phyloP scores from a whole-genome alignment of 2,888 invertebrate genomes.

The Esperia sulphurella region DNA sequence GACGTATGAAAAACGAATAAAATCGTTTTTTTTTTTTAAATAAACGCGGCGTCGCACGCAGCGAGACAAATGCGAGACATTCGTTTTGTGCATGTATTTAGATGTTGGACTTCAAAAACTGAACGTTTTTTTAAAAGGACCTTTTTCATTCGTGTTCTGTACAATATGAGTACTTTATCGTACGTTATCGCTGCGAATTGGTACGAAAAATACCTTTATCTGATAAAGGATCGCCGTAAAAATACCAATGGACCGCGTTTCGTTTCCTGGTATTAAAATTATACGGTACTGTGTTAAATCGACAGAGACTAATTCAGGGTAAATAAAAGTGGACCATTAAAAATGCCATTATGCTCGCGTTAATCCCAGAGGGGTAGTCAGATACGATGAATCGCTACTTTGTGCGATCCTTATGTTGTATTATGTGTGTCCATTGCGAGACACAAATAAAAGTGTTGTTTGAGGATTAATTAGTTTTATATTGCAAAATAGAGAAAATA shows the following conservation, averaged over 20 bases:
- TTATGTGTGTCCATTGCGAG: too few relatives aligned
- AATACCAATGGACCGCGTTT: conserved; percentile 11
- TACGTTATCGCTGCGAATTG: conserved; percentile 3
- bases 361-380: too few relatives aligned
- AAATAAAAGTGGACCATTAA: too few relatives aligned
- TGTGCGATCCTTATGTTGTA: too few relatives aligned
- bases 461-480: too few relatives aligned
- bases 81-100: conserved; percentile 46
- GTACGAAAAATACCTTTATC: conserved; percentile 14
- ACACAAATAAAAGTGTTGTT: too few relatives aligned
- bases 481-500: too few relatives aligned
- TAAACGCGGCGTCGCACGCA: conserved; percentile 42
- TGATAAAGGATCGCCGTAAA: conserved; percentile 9
- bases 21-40: conserved; percentile 33
- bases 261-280: conserved; percentile 18
- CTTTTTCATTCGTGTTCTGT: background rate
- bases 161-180: background rate
- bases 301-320: background rate
- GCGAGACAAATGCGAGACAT: conserved; percentile 56
- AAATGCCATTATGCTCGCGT: too few relatives aligned
- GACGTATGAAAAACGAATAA: too few relatives aligned
- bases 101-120: conserved; percentile 34
- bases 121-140: conserved; percentile 9
- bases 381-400: too few relatives aligned
- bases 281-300: conserved; percentile 10